Percentiles rank a stretch among this genome's conserved stretches.
Evolutionary conservation across 2,888 invertebrate species (phyloP).

Genomic region (Nebria brevicollis): DNA sequence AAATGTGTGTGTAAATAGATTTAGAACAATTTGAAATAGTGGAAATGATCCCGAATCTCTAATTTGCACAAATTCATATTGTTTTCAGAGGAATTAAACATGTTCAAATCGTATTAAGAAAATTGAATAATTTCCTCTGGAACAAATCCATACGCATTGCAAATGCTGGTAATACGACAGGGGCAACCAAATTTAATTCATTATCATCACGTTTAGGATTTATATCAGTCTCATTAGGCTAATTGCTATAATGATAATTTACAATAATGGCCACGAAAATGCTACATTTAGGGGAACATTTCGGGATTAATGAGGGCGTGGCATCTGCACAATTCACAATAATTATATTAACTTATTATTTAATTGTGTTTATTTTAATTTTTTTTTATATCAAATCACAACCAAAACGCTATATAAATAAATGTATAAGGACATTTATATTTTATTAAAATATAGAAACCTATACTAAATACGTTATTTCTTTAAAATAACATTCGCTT

Average conservation of each 20-base stretch:
- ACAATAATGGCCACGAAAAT: slow-evolving; percentile 35
- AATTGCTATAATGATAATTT: slow-evolving; percentile 42
- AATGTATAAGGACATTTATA: too few species aligned
- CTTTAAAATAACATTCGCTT: too few species aligned
- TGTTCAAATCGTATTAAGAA: background rate
- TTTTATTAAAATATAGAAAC: too few species aligned
- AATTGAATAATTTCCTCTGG: background rate
- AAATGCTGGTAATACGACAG: background rate
- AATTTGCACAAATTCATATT: too few species aligned
- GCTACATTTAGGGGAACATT: slow-evolving; percentile 18
- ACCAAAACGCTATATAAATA: too few species aligned
- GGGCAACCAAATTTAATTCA: slow-evolving; percentile 32
- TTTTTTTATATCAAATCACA: too few species aligned
- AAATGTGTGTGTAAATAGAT: too few species aligned
- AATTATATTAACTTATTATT: background rate
- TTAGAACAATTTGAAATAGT: background rate
- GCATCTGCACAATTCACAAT: background rate
- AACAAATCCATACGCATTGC: background rate
- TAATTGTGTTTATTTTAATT: too few species aligned
- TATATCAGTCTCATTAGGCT: slow-evolving; percentile 37
- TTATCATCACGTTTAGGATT: slow-evolving; percentile 24
- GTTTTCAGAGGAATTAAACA: too few species aligned
- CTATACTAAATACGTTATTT: too few species aligned
- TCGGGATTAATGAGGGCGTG: background rate
- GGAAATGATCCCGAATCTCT: background rate